phyloP scores from a whole-genome alignment of 2,113 vertebrate species.

The Rhabdornis inornatus region DNA sequence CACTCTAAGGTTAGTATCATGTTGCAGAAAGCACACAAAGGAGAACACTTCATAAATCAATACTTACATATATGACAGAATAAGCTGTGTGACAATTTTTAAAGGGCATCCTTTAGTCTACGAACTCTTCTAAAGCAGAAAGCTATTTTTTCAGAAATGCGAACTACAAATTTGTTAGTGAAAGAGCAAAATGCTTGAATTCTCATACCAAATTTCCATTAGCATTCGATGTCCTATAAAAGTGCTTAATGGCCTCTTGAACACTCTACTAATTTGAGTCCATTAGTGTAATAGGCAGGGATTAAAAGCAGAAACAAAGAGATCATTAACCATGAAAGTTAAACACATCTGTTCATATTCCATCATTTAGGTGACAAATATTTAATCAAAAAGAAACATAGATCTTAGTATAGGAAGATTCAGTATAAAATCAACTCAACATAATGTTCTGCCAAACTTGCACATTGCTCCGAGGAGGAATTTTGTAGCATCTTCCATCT shows the following conservation, averaged over 20 bases:
- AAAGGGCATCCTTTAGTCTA: not conserved
- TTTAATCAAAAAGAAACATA: not conserved
- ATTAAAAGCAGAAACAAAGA: conserved; percentile 57
- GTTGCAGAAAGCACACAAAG: not conserved
- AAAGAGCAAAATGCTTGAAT: conserved; percentile 10
- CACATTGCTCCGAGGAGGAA: not conserved
- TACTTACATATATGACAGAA: not conserved
- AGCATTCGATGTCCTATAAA: not conserved
- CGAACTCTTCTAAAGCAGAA: not conserved
- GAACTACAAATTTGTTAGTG: not conserved
- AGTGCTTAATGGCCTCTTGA: conserved; percentile 40
- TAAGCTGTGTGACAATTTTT: not conserved
- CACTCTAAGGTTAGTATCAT: not conserved
- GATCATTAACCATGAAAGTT: conserved; percentile 44
- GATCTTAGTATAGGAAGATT: not conserved
- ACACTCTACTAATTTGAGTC: conserved; percentile 34
- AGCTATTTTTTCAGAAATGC: not conserved
- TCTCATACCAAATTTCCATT: not conserved
- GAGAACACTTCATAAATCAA: not conserved
- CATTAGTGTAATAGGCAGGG: conserved; percentile 43
- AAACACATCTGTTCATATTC: conserved; percentile 38
- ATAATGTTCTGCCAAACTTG: not conserved
- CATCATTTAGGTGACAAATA: conserved; percentile 7
- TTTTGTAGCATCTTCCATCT: not conserved
- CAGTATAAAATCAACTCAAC: not conserved